Conservation (phyloP, 2,797 vertebrate species). For the Anabas testudineus region DNA sequence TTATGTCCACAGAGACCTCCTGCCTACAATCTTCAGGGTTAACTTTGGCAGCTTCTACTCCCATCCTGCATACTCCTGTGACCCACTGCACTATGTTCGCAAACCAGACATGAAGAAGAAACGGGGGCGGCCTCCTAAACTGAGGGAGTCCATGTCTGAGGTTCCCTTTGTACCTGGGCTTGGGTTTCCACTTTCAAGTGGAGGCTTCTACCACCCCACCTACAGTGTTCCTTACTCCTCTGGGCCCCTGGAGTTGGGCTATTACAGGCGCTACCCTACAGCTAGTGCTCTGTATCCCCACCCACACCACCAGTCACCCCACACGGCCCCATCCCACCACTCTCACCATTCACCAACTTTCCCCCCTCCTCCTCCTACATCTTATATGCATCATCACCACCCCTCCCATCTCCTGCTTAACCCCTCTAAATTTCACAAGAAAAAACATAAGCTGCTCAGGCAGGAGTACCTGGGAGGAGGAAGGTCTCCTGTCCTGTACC, state of each 20-base stretch:
- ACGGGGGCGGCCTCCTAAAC: conserved; percentile 95
- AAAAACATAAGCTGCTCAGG: conserved; percentile 96
- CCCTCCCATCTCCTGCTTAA: conserved; percentile 93
- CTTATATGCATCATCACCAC: conserved; percentile 95
- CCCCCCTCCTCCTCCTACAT: conserved; percentile 90
- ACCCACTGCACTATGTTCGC: conserved; percentile 97
- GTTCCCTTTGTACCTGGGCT: conserved; percentile 97
- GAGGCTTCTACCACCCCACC: conserved; percentile 95
- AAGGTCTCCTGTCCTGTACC: conserved; percentile 91
- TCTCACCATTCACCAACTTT: conserved; percentile 92
- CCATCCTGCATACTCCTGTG: conserved; percentile 95
- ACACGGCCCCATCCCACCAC: conserved; percentile 83
- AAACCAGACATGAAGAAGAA: conserved; percentile 99
- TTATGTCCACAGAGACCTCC: conserved; percentile 93
- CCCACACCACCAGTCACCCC: conserved; percentile 86
- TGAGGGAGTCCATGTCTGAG: conserved; percentile 96
- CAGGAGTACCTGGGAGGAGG: conserved; percentile 90
- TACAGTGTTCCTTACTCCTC: conserved; percentile 97
- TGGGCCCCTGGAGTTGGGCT: conserved; percentile 94
- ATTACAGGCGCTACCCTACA: conserved; percentile 95
- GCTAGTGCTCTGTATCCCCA: conserved; percentile 94
- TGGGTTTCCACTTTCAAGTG: conserved; percentile 91
- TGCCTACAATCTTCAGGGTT: conserved; percentile 98
- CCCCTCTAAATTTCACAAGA: conserved; percentile 98
- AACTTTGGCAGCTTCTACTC: conserved; percentile 99